Evolutionary conservation across 2,888 invertebrate genomes (phyloP).

Genomic region (Rhopalosiphum nymphaeae): DNA sequence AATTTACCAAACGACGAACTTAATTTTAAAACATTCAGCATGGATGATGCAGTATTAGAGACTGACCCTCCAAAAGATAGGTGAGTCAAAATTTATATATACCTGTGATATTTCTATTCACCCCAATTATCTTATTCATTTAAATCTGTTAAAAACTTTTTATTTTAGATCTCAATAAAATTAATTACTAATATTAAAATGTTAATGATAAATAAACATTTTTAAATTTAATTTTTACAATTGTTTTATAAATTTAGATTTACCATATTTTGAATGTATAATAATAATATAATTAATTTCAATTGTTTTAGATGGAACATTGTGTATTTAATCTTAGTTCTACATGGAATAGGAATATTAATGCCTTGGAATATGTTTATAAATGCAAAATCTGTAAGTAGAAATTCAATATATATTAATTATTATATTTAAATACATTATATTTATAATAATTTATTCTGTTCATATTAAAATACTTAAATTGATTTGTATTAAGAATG

Average conservation of each 20-base stretch:
- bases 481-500: neutral
- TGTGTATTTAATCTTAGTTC: constrained; percentile 88
- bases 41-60: constrained; percentile 79
- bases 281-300: constrained; percentile 23
- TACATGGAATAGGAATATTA: constrained; percentile 93
- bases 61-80: constrained; percentile 84
- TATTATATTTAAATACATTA: neutral
- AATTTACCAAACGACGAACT: constrained; percentile 87
- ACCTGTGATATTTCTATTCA: neutral
- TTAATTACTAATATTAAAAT: neutral
- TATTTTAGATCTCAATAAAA: neutral
- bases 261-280: neutral
- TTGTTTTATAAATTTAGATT: neutral
- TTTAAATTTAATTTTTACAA: neutral
- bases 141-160: neutral
- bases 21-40: constrained; percentile 81
- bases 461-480: no score
- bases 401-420: constrained; percentile 2
- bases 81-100: constrained; percentile 68
- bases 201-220: neutral
- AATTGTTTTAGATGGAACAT: constrained; percentile 75
- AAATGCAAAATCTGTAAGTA: constrained; percentile 86
- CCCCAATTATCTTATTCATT: neutral
- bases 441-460: no score
- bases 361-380: constrained; percentile 99